Percentiles rank a stretch among this genome's conserved stretches.
phyloP scores from a whole-genome alignment of 2,797 vertebrate species.

The Enteromius paludinosus region DNA sequence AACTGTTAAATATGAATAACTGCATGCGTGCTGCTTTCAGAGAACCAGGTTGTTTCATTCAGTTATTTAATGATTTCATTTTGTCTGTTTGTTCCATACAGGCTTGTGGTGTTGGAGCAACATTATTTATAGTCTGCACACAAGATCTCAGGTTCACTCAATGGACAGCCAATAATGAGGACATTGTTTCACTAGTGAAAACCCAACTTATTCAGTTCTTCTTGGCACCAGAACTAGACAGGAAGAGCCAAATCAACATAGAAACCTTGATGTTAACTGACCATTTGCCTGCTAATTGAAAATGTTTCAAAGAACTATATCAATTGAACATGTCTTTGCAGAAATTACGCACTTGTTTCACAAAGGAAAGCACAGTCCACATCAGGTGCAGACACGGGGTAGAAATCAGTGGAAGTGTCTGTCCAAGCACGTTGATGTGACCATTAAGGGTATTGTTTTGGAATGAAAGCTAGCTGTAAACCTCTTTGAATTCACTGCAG shows the following conservation, averaged over 20 bases:
- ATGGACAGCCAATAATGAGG: conserved; percentile 26
- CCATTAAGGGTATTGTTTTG: neutral
- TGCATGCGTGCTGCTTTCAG: too few species aligned
- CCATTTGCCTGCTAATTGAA: conserved; percentile 43
- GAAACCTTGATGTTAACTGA: conserved; percentile 49
- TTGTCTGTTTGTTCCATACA: neutral
- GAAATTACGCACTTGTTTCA: conserved; percentile 1
- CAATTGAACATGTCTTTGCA: neutral
- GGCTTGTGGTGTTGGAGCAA: neutral
- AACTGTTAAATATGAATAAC: neutral
- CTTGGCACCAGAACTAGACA: conserved; percentile 63
- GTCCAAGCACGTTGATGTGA: neutral
- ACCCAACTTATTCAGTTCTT: conserved; percentile 67
- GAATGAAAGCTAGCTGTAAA: conserved; percentile 25
- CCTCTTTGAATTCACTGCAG: conserved; percentile 12
- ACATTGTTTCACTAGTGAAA: conserved; percentile 64
- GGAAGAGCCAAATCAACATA: conserved; percentile 51
- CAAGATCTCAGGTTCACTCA: conserved; percentile 26
- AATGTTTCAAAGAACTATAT: conserved; percentile 16
- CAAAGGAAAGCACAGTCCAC: neutral
- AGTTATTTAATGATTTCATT: neutral
- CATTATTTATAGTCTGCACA: conserved; percentile 9
- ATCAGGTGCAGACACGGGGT: conserved; percentile 3
- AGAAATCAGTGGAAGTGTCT: neutral
- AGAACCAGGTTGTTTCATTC: neutral